Evolutionary conservation across 2,888 invertebrate species (phyloP).

Genomic region (Hyalella azteca): DNA sequence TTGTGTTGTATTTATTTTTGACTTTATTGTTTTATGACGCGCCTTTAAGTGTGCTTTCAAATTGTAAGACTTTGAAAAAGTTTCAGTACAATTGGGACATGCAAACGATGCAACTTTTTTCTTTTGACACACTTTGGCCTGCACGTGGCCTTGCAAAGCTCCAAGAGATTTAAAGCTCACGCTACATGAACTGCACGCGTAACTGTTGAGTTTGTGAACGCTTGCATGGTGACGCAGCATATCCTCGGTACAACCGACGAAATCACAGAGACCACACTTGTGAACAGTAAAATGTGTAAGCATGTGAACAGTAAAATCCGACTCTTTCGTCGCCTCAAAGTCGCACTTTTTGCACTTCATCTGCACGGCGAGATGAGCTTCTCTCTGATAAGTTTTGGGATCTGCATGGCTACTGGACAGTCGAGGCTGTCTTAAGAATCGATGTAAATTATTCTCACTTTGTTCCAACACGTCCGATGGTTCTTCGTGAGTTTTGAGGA

Average conservation of each 20-base stretch:
- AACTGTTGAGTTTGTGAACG: slow-evolving; percentile 44
- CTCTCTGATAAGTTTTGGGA: slow-evolving; percentile 41
- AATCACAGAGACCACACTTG: slow-evolving; percentile 54
- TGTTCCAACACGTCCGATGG: slow-evolving; percentile 42
- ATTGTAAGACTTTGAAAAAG: slow-evolving; percentile 55
- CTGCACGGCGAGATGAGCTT: slow-evolving; percentile 4
- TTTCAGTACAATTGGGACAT: slow-evolving; percentile 50
- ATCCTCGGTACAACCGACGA: slow-evolving; percentile 45
- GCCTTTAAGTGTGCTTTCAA: slow-evolving; percentile 55
- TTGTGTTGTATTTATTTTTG: too few relatives aligned
- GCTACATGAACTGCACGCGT: slow-evolving; percentile 51
- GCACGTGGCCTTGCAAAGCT: slow-evolving; percentile 54
- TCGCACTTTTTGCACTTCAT: slow-evolving; percentile 47
- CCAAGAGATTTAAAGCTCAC: slow-evolving; percentile 45
- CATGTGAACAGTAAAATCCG: slow-evolving; percentile 52
- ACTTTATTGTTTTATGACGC: slow-evolving; percentile 41
- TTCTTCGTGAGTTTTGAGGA: slow-evolving; percentile 41
- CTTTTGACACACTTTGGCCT: slow-evolving; percentile 50
- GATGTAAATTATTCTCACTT: slow-evolving; percentile 43
- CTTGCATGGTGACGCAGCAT: slow-evolving; percentile 49
- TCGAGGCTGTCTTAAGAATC: slow-evolving; percentile 20
- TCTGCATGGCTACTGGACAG: slow-evolving; percentile 44
- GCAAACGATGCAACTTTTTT: slow-evolving; percentile 43
- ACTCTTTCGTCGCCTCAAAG: slow-evolving; percentile 38
- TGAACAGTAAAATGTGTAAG: slow-evolving; percentile 48